Base-by-base conservation (phyloP, 2,113 vertebrate genomes). In the Protomyctophum bolini region DNA sequence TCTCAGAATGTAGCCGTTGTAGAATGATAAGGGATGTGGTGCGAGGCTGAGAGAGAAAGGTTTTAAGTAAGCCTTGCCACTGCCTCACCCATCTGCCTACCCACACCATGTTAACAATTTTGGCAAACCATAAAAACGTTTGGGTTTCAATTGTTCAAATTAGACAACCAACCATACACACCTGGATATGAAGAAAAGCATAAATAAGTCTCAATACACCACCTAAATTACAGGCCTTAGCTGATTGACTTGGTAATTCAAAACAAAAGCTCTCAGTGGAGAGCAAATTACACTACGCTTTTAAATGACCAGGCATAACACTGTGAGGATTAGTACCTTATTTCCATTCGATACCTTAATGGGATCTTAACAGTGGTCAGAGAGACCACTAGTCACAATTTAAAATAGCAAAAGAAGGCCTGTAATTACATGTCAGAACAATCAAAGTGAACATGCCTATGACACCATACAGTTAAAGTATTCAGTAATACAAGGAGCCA, bases 1-100 rank as follows among this genome's bases (percentile, higher is more conserved):
- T 85, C n/a, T 91, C 52, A 88, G 50, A 59, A 11, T 69, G 71
- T 29, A 75, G 48, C 3, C 48, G 55, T 33, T 14, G 9, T 56
- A 63, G 15, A 67, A 33, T 68, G 60, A 70, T n/a, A 57, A 46
- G 3, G 54, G 68, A 82, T 70, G 76, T 75, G 67, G 33, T 86
- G n/a, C 77, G 72, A 63, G 51, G 29, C 54, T 45, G 41, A 58
- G 10, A 49, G 48, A 15, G 33, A 14, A 74, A 59, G 62, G 63
- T 15, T 8, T 41, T 41, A 5, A 46, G 49, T 10, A 69, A 73
- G 66, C 63, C 15, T 65, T 47, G 73, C 45, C 29, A 58, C 33
- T 61, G 70, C 70, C 78, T 74, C 78, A 58, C 70, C 76, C 70
- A 68, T 64, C 69, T 66, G 45, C 33, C 69, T 57, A 77, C 59